Evolutionary conservation across 30 jellyfish, hydroid and myxozoan genomes (phyloP).

Genomic region (Chrysaora quinquecirrha): DNA sequence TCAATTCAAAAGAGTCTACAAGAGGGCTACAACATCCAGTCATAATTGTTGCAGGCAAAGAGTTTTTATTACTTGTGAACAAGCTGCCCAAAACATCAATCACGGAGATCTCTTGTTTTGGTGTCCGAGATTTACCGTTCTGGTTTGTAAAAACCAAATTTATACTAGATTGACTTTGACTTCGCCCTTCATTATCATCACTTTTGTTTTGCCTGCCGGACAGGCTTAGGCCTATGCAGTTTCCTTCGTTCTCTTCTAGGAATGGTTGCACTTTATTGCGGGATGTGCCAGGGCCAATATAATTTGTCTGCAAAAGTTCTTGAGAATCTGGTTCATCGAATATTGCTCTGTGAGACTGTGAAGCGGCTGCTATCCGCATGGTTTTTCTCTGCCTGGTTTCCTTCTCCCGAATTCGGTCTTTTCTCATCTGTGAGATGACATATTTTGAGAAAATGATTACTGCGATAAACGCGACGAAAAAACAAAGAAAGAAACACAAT

Average conservation of each 20-base stretch:
- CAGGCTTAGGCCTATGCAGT: not conserved
- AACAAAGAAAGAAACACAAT: conserved; percentile 32
- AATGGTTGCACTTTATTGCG: not conserved
- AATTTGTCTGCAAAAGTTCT: no score
- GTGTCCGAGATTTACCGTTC: not conserved
- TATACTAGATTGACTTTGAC: not conserved
- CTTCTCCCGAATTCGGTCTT: conserved; percentile 22
- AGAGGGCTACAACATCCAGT: conserved; percentile 15
- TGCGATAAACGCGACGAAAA: conserved; percentile 13
- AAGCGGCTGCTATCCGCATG: conserved; percentile 28
- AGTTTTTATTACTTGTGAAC: conserved; percentile 40
- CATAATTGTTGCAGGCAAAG: conserved; percentile 37
- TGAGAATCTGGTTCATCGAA: no score
- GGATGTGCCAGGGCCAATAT: not conserved
- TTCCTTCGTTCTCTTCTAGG: no score
- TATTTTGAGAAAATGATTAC: conserved; percentile 25
- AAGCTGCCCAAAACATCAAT: conserved; percentile 25
- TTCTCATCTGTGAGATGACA: conserved; percentile 6
- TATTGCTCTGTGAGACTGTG: not conserved
- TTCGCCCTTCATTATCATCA: not conserved
- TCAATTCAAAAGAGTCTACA: conserved; percentile 35
- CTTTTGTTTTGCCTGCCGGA: not conserved
- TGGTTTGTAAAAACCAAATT: no score
- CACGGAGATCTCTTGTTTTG: not conserved
- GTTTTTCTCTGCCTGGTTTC: conserved; percentile 9